These are phyloP conservation scores for Dolichoris vasculosae DNA, from an alignment of 1,140 invertebrate species.

Conservation along the genomic window DNA sequence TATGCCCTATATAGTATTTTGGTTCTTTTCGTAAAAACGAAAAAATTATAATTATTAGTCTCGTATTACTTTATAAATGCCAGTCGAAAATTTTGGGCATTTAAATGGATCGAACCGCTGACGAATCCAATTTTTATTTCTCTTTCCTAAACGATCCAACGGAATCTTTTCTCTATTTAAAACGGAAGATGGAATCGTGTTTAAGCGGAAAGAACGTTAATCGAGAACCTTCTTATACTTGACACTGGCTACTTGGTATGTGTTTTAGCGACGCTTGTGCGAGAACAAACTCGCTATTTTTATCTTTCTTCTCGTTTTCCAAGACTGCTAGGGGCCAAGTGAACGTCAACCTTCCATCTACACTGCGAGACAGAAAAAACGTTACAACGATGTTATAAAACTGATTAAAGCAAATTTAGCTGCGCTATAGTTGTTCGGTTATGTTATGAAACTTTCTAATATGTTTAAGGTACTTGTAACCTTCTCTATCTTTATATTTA, in stretches of 20 bases:
- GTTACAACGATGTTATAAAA: neutral
- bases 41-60: neutral
- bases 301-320: slow-evolving; percentile 27
- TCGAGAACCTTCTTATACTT: slow-evolving; percentile 4
- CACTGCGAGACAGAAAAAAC: neutral
- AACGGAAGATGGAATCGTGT: neutral
- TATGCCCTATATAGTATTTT: neutral
- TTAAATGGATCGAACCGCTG: neutral
- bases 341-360: slow-evolving; percentile 12
- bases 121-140: neutral
- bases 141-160: no score
- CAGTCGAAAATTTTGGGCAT: neutral
- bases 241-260: neutral
- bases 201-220: neutral
- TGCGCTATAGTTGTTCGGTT: neutral
- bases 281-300: slow-evolving; percentile 21
- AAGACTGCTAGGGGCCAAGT: slow-evolving; percentile 15
- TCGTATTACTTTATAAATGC: neutral
- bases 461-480: neutral
- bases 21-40: neutral
- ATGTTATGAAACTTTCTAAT: neutral
- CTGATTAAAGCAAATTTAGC: neutral
- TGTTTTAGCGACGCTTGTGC: neutral
- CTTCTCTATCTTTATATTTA: neutral
- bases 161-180: no score